Evolutionary conservation across 2,888 invertebrate genomes (phyloP).

Genomic region (Philaethria dido): DNA sequence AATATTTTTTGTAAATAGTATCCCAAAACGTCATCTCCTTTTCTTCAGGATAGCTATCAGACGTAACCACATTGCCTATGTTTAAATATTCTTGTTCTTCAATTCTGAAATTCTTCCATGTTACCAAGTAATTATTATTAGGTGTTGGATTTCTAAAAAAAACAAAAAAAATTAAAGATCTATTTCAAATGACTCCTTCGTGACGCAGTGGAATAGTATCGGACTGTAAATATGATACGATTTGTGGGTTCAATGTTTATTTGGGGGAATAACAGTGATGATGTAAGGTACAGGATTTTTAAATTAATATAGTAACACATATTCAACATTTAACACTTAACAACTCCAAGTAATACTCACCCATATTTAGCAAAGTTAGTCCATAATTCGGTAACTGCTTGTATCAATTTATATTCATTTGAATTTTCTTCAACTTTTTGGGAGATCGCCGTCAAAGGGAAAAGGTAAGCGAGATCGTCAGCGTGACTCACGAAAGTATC

Average conservation of each 20-base stretch:
- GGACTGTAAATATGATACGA: too few relatives aligned
- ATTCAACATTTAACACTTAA: not conserved
- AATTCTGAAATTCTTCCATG: slow-evolving; percentile 54
- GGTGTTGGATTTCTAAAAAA: slow-evolving; percentile 60
- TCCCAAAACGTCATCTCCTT: slow-evolving; percentile 57
- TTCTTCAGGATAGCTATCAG: slow-evolving; percentile 49
- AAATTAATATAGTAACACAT: too few relatives aligned
- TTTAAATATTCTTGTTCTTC: slow-evolving; percentile 55
- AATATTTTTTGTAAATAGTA: slow-evolving; percentile 15
- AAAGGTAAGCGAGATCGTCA: slow-evolving; percentile 48
- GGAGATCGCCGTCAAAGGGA: slow-evolving; percentile 40
- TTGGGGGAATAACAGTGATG: too few relatives aligned
- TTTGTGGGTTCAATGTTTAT: not conserved
- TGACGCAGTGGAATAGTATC: not conserved
- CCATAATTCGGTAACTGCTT: slow-evolving; percentile 61
- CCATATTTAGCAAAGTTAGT: slow-evolving; percentile 69
- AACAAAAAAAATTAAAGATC: not conserved
- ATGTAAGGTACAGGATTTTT: too few relatives aligned
- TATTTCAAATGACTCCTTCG: not conserved
- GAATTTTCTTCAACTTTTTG: slow-evolving; percentile 51
- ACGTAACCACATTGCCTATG: slow-evolving; percentile 53
- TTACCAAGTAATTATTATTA: slow-evolving; percentile 47
- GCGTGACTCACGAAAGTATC: slow-evolving; percentile 35
- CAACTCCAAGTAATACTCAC: slow-evolving; percentile 48
- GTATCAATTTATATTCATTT: slow-evolving; percentile 54